Conservation (phyloP, 2,113 vertebrate species). For the Marmota monax region DNA sequence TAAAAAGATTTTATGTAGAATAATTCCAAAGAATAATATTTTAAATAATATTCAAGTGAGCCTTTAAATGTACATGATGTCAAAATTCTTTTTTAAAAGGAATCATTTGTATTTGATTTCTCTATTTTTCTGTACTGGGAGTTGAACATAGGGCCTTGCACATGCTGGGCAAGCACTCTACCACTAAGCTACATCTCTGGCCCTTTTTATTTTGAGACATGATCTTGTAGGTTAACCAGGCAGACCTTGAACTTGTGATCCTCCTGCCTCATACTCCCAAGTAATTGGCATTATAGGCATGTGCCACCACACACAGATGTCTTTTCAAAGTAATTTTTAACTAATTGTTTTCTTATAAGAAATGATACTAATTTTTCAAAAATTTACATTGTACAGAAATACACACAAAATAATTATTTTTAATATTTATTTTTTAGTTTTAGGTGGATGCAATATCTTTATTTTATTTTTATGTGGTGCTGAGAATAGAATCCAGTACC, state of each 20-base stretch:
- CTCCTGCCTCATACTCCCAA: neutral
- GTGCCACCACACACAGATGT: too few relatives aligned
- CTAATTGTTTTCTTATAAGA: conserved; percentile 23
- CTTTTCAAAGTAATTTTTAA: conserved; percentile 13
- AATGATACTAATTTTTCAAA: neutral
- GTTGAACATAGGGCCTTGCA: neutral
- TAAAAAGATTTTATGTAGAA: conserved; percentile 34
- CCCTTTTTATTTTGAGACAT: neutral
- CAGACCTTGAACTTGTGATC: neutral
- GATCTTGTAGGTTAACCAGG: neutral
- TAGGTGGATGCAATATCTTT: too few relatives aligned
- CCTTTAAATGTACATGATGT: neutral
- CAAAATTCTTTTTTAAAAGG: conserved; percentile 49
- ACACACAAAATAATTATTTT: neutral
- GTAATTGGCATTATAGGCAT: neutral
- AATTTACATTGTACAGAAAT: neutral
- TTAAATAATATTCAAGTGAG: conserved; percentile 36
- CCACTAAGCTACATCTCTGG: neutral
- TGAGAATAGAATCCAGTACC: too few relatives aligned
- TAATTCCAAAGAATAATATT: conserved; percentile 39
- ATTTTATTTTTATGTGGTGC: too few relatives aligned
- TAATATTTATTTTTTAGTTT: too few relatives aligned
- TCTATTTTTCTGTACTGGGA: neutral
- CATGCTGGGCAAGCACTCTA: neutral
- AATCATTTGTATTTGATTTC: conserved; percentile 39